Conservation (phyloP, 2,113 vertebrate species). For the Geococcyx californianus region DNA sequence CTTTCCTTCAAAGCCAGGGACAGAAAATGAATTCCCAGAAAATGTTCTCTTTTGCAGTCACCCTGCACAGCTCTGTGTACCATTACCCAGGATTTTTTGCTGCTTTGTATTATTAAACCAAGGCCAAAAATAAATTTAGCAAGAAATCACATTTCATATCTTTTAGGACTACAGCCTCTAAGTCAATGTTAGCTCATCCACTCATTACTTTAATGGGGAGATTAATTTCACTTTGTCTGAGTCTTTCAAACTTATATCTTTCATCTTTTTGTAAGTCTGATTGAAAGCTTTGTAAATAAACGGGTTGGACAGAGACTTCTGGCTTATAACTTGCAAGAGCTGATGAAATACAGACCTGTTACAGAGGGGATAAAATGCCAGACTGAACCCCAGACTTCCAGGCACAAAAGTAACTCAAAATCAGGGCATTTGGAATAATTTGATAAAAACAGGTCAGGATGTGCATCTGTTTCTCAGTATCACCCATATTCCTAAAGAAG, state of each 20-base stretch:
- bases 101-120: neutral
- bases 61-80: neutral
- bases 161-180: neutral
- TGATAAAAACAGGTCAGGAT: neutral
- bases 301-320: neutral
- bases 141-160: neutral
- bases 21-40: constrained; percentile 14
- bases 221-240: neutral
- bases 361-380: neutral
- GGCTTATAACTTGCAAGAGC: neutral
- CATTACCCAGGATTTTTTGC: neutral
- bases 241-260: neutral
- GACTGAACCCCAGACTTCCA: neutral
- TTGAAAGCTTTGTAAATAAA: neutral
- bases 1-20: constrained; percentile 42
- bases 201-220: neutral
- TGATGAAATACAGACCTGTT: neutral
- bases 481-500: neutral
- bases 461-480: neutral
- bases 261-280: neutral
- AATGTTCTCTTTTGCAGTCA: neutral
- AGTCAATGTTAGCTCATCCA: neutral
- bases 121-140: neutral
- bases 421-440: neutral
- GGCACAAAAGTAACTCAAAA: neutral